Base-by-base conservation (phyloP, 2,113 vertebrate genomes). In the Lucifuga dentata region DNA sequence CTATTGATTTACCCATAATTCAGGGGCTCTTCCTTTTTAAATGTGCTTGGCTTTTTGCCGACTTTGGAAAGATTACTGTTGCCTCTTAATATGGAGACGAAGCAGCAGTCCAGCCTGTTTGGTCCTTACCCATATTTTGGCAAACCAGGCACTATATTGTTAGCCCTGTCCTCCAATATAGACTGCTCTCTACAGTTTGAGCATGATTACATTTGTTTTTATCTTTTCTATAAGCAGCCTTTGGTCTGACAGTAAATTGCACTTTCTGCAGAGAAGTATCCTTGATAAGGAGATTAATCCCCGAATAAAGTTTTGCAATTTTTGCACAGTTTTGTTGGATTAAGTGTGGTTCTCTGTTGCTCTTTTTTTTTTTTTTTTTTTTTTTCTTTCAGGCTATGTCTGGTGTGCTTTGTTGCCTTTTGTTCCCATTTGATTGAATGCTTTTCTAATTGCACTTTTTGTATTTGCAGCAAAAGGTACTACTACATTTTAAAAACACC, bases 231-330 rank as follows among this genome's bases (percentile, higher is more conserved):
- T 11, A n/a, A n/a, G n/a, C n/a, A n/a, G n/a, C n/a, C n/a, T n/a
- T n/a, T n/a, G n/a, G n/a, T n/a, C n/a, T n/a, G n/a, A n/a, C n/a
- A n/a, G n/a, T n/a, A 33, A 48, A 26, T 1, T 29, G 0, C 38
- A 33, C 20, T 11, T 50, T 50, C 13, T 11, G 10, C 39, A 56
- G 82, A 84, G 88, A 89, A 87, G 85, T 81, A 76, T 70, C 80
- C 83, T 86, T 72, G 87, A 73, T 35, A 5, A 33, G 5, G 51
- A 38, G 59, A 33, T 2, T 48, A 21, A 56, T 40, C 55, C 64
- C 56, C 74, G 65, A 83, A 76, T 76, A 69, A 62, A 63, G 68
- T 64, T 73, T 43, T 63, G 65, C 49, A 16, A 10, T 56, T 49
- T 32, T 41, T 65, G 33, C 66, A 53, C 53, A 26, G 26, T 43